These are phyloP conservation scores for Mimachlamys varia DNA, from an alignment of 2,888 invertebrate species.

Conservation along the genomic window DNA sequence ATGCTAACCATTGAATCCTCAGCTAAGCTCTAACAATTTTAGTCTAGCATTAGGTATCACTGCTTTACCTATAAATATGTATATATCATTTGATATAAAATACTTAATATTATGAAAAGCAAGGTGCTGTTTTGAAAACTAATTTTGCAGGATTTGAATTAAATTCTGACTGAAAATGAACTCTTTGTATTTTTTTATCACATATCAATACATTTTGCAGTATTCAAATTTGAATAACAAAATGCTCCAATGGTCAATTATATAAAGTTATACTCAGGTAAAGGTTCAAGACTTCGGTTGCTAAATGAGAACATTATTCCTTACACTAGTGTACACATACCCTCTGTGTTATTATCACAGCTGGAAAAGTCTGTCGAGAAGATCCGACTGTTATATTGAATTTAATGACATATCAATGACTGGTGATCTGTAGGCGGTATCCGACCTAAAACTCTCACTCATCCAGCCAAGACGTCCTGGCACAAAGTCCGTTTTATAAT, in stretches of 20 bases:
- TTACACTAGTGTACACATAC: not conserved
- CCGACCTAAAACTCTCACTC: not conserved
- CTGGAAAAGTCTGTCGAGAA: not conserved
- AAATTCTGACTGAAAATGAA: too few relatives aligned
- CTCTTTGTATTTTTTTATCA: too few relatives aligned
- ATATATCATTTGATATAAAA: not conserved
- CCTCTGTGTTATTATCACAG: not conserved
- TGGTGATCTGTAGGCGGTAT: not conserved
- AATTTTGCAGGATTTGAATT: too few relatives aligned
- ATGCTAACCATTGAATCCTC: not conserved
- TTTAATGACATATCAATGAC: constrained; percentile 22
- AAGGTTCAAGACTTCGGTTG: not conserved
- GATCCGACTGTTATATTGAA: not conserved
- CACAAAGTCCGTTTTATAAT: not conserved
- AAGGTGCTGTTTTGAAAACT: too few relatives aligned
- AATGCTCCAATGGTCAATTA: not conserved
- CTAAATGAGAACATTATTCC: not conserved
- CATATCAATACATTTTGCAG: too few relatives aligned
- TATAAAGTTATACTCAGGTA: not conserved
- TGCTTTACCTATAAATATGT: not conserved
- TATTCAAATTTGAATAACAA: not conserved
- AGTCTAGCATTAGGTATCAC: not conserved
- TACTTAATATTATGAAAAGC: too few relatives aligned
- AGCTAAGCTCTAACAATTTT: not conserved
- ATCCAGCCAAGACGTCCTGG: not conserved